Conservation (phyloP, 1,140 invertebrate species). For the Ladona fulva region DNA sequence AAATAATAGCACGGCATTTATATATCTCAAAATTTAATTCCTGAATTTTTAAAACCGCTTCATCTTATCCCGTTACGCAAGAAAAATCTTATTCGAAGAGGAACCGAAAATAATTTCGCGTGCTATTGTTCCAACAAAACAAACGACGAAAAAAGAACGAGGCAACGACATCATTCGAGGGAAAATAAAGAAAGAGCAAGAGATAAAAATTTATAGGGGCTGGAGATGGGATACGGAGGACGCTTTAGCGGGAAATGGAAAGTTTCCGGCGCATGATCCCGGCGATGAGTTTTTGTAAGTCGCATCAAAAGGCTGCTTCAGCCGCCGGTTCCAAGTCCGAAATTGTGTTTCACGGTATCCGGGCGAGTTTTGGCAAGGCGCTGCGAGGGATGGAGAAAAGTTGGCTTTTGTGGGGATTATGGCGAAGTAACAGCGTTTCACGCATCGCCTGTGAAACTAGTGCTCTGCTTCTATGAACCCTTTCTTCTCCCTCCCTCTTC, state of each 20-base stretch:
- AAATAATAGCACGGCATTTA: too few species aligned
- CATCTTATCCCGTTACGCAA: too few species aligned
- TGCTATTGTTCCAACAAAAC: too few species aligned
- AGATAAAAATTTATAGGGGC: too few species aligned
- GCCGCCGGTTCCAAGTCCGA: background rate
- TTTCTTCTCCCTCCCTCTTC: background rate
- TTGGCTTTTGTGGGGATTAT: background rate
- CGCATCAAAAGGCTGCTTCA: background rate
- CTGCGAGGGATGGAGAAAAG: background rate
- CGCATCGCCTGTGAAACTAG: background rate
- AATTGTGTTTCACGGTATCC: conserved; percentile 4
- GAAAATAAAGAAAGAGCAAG: background rate
- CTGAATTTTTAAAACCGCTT: too few species aligned
- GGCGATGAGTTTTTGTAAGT: background rate
- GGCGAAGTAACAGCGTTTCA: background rate
- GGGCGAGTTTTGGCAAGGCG: conserved; percentile 5
- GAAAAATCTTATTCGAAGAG: too few species aligned
- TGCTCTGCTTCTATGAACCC: background rate
- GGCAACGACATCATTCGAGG: background rate
- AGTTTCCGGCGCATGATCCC: conserved; percentile 1
- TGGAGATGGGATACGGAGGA: background rate
- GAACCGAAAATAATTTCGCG: too few species aligned
- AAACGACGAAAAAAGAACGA: background rate
- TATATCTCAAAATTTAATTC: too few species aligned
- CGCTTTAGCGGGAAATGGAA: conserved; percentile 8